These are phyloP conservation scores for Chironomus striatipennis DNA, from an alignment of 1,140 invertebrate species.

Conservation along the genomic window DNA sequence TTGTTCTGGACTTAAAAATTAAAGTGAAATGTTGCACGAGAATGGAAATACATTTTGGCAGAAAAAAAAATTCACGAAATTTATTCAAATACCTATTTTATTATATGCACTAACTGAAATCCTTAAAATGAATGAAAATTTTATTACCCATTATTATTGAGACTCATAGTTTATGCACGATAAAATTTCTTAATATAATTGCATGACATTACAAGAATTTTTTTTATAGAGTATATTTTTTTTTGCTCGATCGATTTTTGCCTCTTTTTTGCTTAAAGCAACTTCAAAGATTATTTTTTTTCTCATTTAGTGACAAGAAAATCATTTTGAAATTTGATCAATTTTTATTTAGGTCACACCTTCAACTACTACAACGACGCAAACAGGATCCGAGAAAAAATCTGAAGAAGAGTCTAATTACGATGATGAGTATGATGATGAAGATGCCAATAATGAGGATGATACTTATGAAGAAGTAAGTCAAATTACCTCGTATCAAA, in stretches of 20 bases:
- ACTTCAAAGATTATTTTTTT: neutral
- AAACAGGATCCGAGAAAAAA: too few species aligned
- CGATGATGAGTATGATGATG: slow-evolving; percentile 26
- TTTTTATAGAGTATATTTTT: neutral
- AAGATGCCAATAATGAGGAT: neutral
- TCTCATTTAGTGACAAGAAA: neutral
- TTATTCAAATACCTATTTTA: too few species aligned
- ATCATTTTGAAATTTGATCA: too few species aligned
- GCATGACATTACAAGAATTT: slow-evolving; percentile 24
- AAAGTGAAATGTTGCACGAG: too few species aligned
- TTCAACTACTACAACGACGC: slow-evolving; percentile 24
- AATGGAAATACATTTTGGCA: too few species aligned
- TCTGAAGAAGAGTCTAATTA: slow-evolving; percentile 25
- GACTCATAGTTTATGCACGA: slow-evolving; percentile 34
- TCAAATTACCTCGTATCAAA: neutral
- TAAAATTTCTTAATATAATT: slow-evolving; percentile 34
- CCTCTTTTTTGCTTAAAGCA: neutral
- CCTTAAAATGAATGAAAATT: too few species aligned
- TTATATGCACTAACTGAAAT: too few species aligned
- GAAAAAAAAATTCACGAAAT: too few species aligned
- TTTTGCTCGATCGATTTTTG: neutral
- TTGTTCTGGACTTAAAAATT: too few species aligned
- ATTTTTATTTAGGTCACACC: neutral
- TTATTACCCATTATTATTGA: too few species aligned
- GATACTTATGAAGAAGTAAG: neutral